These are phyloP conservation scores for Acropora tenuis DNA, from an alignment of 64 coral and sea anemone genomes.

Conservation along the genomic window DNA sequence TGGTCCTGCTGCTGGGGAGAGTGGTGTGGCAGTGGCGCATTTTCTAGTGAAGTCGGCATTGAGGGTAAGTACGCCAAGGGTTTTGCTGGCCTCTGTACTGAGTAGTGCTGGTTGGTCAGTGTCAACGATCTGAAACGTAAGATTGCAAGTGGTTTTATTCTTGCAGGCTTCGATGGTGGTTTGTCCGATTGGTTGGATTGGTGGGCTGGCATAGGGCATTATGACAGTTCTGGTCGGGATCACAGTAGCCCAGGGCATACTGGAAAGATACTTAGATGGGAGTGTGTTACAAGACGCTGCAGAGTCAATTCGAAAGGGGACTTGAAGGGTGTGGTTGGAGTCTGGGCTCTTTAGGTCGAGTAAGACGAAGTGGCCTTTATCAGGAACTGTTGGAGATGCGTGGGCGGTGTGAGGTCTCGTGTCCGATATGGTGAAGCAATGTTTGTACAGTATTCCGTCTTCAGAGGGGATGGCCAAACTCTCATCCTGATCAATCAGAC, in stretches of 20 bases:
- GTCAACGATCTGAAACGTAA: conserved; percentile 53
- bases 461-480: background rate
- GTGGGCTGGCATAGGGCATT: conserved; percentile 42
- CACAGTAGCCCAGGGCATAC: conserved; percentile 29
- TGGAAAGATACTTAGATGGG: conserved; percentile 22
- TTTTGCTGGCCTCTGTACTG: conserved; percentile 58
- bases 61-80: conserved; percentile 12
- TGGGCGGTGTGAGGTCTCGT: background rate
- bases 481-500: too few species aligned
- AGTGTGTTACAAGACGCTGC: conserved; percentile 49
- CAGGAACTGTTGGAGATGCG: background rate
- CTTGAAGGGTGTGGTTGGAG: conserved; percentile 20
- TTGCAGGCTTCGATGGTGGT: background rate
- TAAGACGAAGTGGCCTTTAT: conserved; percentile 32
- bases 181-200: conserved; percentile 34
- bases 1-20: too few species aligned
- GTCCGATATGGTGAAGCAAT: conserved; percentile 11
- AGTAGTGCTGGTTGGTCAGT: conserved; percentile 40
- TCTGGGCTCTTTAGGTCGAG: background rate
- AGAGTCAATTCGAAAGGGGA: conserved; percentile 42
- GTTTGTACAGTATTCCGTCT: conserved; percentile 4
- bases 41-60: conserved; percentile 40
- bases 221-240: conserved; percentile 10
- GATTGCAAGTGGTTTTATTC: background rate
- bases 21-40: background rate